phyloP scores from a whole-genome alignment of 2,797 vertebrate genomes.

The Macropodus opercularis region DNA sequence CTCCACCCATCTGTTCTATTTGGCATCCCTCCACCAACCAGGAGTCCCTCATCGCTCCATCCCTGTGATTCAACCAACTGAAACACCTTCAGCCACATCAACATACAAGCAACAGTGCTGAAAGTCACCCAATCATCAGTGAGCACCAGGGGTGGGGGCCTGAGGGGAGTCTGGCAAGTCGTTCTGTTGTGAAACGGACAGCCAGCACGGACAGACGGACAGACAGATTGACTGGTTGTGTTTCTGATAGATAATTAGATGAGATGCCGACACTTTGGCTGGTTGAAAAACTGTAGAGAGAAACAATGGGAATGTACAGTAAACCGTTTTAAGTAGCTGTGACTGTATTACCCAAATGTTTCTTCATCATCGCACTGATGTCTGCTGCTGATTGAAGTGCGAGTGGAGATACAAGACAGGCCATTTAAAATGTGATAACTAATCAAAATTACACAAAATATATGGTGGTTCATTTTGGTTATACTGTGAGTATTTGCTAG shows the following conservation, averaged over 20 bases:
- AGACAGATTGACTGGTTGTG: constrained; percentile 72
- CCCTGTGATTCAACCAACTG: constrained; percentile 61
- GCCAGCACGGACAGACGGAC: constrained; percentile 72
- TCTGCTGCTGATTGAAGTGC: too few species aligned
- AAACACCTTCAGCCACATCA: constrained; percentile 54
- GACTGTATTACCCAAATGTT: constrained; percentile 12
- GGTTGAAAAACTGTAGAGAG: constrained; percentile 31
- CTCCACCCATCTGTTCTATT: constrained; percentile 80
- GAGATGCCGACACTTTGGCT: constrained; percentile 67
- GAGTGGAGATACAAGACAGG: background rate
- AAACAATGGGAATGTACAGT: constrained; percentile 32
- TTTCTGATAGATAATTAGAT: constrained; percentile 75
- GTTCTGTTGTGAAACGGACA: constrained; percentile 33
- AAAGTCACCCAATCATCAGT: constrained; percentile 53
- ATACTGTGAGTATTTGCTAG: constrained; percentile 45
- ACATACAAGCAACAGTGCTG: constrained; percentile 42
- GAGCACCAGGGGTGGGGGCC: constrained; percentile 6
- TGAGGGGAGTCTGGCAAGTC: constrained; percentile 40
- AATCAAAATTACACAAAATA: constrained; percentile 39
- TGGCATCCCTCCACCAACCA: constrained; percentile 79
- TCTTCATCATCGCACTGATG: too few species aligned
- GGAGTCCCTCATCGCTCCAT: constrained; percentile 70
- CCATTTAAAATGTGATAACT: constrained; percentile 39
- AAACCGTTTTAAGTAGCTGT: constrained; percentile 12
- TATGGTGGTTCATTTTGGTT: constrained; percentile 50